Percentiles rank a stretch among this genome's conserved stretches.
These are phyloP conservation scores for Terrapene triunguis DNA, from an alignment of 2,113 vertebrate species.

Conservation along the genomic window DNA sequence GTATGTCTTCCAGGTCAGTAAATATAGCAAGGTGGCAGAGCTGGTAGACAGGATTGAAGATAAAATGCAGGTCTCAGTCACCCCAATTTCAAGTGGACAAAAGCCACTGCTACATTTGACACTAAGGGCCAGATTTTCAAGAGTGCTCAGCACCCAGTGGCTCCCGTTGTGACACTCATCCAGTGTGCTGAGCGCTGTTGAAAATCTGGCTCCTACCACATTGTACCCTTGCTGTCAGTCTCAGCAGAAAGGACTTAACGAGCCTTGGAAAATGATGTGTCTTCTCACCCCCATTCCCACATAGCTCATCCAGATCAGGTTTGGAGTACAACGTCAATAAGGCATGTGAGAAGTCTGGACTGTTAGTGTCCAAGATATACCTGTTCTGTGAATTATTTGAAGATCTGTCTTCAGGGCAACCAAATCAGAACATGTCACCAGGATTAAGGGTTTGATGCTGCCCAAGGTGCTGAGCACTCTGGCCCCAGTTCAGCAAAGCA, in stretches of 20 bases:
- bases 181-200: not conserved
- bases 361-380: not conserved
- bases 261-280: not conserved
- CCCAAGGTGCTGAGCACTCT: not conserved
- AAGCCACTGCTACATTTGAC: not conserved
- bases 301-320: not conserved
- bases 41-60: conserved; percentile 43
- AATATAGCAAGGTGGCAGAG: not conserved
- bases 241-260: not conserved
- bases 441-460: not conserved
- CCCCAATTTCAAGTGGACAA: not conserved
- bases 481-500: not conserved
- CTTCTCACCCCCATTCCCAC: not conserved
- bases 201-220: not conserved
- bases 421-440: not conserved
- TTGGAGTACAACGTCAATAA: not conserved
- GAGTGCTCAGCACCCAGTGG: not conserved
- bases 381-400: not conserved
- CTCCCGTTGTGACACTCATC: not conserved
- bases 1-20: not conserved
- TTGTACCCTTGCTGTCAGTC: not conserved
- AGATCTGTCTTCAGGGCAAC: not conserved
- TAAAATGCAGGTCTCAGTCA: not conserved
- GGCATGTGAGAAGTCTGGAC: not conserved
- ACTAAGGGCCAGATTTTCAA: not conserved